Evolutionary conservation across 2,113 vertebrate genomes (phyloP), one percentile per base, ranked within the genome.

Genomic region (Caloenas nicobarica): DNA sequence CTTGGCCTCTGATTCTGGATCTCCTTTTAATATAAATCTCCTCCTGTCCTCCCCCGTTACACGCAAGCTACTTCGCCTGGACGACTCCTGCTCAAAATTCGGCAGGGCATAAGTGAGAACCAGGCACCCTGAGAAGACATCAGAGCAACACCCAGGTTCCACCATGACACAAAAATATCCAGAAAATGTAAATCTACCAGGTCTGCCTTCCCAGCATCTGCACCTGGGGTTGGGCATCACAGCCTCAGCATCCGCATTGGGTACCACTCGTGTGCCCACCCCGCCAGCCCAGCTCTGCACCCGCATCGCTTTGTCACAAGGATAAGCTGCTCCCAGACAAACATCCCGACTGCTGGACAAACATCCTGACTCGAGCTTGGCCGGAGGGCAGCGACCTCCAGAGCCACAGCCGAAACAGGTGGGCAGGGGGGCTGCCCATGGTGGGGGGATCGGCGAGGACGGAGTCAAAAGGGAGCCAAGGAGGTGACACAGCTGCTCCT

Each of bases 1-100:
- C 73, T 85, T 87, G 79, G 94, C 85, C 89, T 95, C 94, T 83
- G 65, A 70, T 85, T 90, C 84, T 87, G 92, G 38, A 93, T 68
- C 58, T 82, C 83, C 84, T 91, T 83, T 92, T 70, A 61, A 38
- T 85, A 89, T 34, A 71, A 54, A 77, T 76, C 33, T 74, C 82
- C 53, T 46, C 50, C 46, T 29, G 70, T 84, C 40, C 64, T 81
- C 51, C 53, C 36, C 23, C 10, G 10, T 28, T 46, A 54, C 50
- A 62, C 16, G 24, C 34, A 40, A 46, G 34, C 21, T 73, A 38
- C 69, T 70, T 92, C 3, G 19, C 79, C 53, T 71, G 78, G 48
- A 86, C 83, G 93, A 46, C 40, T 57, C 65, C 64, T 70, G 48
- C 74, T 44, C 13, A 3, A 65, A 97, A 86, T 56, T 15, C 5